These are phyloP conservation scores for Colinus virginianus DNA, from an alignment of 2,113 vertebrate genomes.

Conservation along the genomic window DNA sequence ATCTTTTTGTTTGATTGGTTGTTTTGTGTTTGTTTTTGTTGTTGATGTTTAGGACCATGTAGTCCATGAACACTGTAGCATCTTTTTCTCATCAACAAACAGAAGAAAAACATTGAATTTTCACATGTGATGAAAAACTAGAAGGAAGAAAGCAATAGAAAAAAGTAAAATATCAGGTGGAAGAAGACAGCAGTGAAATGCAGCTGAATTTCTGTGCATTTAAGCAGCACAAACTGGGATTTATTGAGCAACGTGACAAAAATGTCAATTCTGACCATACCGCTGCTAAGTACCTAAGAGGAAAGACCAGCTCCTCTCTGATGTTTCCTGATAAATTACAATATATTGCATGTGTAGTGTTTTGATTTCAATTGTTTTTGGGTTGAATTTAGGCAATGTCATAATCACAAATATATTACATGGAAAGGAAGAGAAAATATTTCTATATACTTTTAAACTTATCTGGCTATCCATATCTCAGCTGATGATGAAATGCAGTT, in stretches of 20 bases:
- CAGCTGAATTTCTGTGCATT: constrained; percentile 46
- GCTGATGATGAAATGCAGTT: neutral
- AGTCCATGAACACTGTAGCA: neutral
- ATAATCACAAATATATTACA: neutral
- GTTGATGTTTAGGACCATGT: neutral
- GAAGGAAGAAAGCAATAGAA: neutral
- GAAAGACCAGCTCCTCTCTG: neutral
- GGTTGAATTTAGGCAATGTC: neutral
- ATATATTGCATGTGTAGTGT: neutral
- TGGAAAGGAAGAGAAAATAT: neutral
- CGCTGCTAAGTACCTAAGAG: neutral
- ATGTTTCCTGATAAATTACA: neutral
- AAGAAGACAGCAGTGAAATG: neutral
- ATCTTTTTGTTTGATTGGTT: neutral
- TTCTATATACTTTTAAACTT: neutral
- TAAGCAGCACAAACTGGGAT: constrained; percentile 18
- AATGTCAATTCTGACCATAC: constrained; percentile 42
- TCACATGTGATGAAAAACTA: neutral
- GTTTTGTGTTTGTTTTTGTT: neutral
- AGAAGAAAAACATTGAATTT: neutral
- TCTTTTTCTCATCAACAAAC: neutral
- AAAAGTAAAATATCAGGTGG: constrained; percentile 12
- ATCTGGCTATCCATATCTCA: neutral
- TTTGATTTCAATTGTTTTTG: neutral
- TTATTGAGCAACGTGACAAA: constrained; percentile 42